A percentile compares a stretch with the other conserved stretches of the same genome.
phyloP scores from a whole-genome alignment of 2,888 invertebrate genomes.

The Erannis defoliaria region DNA sequence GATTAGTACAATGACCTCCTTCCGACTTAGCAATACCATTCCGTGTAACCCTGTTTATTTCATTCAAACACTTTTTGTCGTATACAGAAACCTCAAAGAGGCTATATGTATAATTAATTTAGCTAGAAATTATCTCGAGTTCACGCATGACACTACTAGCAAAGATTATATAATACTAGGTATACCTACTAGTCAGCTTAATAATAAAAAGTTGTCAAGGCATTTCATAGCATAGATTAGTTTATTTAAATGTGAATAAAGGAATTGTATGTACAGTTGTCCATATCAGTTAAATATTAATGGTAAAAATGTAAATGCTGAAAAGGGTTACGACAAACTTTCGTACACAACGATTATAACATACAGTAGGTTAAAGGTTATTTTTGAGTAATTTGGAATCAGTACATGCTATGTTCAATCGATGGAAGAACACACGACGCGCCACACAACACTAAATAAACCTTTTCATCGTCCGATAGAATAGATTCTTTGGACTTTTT shows the following conservation, averaged over 20 bases:
- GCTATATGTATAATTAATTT: background rate
- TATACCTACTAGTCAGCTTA: background rate
- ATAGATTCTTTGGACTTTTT: conserved; percentile 68
- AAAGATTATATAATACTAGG: too few species aligned
- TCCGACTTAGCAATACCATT: too few species aligned
- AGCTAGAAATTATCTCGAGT: too few species aligned
- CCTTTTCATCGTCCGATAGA: conserved; percentile 65
- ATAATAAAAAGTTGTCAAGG: background rate
- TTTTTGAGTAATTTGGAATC: conserved; percentile 36
- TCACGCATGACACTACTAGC: too few species aligned
- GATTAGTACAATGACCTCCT: too few species aligned
- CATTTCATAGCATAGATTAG: background rate
- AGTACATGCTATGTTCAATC: conserved; percentile 67
- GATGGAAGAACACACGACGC: conserved; percentile 66
- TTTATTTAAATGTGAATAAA: background rate
- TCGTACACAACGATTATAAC: conserved; percentile 11
- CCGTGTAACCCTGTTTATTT: too few species aligned
- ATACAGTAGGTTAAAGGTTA: conserved; percentile 25
- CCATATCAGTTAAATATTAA: conserved; percentile 24
- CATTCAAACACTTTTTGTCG: background rate
- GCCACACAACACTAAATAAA: conserved; percentile 73
- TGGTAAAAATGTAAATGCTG: conserved; percentile 16
- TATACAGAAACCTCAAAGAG: background rate
- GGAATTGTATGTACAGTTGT: conserved; percentile 16
- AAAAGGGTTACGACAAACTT: conserved; percentile 20